These are phyloP conservation scores for Drosophila punjabiensis DNA, from an alignment of 1,140 invertebrate species.

Conservation along the genomic window DNA sequence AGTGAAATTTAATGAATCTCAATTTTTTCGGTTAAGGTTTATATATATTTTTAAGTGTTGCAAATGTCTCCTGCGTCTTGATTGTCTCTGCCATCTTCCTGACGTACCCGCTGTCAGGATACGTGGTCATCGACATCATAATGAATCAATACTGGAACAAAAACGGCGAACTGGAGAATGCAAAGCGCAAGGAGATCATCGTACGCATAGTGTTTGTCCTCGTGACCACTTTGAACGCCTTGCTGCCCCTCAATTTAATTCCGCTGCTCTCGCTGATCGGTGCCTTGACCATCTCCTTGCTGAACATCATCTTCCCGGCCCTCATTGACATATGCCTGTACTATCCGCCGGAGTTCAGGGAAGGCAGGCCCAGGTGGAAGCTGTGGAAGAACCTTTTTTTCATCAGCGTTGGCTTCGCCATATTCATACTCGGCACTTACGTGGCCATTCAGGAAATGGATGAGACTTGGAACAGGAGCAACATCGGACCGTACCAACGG, in stretches of 20 bases:
- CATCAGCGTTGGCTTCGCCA: constrained; percentile 5
- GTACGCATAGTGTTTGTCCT: constrained; percentile 25
- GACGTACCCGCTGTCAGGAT: constrained; percentile 46
- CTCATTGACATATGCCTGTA: constrained; percentile 46
- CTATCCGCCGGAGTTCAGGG: constrained; percentile 9
- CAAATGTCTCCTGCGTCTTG: background rate
- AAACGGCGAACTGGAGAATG: background rate
- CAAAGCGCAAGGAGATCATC: constrained; percentile 24
- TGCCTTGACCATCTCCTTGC: constrained; percentile 47
- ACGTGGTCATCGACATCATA: constrained; percentile 55
- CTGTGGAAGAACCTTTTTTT: constrained; percentile 42
- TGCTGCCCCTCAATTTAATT: constrained; percentile 40
- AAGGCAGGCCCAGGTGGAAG: constrained; percentile 36
- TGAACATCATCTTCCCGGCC: constrained; percentile 58
- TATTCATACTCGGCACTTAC: constrained; percentile 20
- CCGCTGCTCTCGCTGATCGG: constrained; percentile 45
- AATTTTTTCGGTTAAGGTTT: background rate
- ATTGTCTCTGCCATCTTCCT: constrained; percentile 40
- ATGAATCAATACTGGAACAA: constrained; percentile 31
- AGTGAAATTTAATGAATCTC: background rate
- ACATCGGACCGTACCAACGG: background rate
- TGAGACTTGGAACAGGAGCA: background rate
- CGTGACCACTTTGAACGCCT: constrained; percentile 31
- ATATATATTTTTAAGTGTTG: background rate
- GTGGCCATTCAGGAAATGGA: constrained; percentile 7